Evolutionary conservation across 2,797 vertebrate genomes (phyloP).

Genomic region (Phoeniculus purpureus): DNA sequence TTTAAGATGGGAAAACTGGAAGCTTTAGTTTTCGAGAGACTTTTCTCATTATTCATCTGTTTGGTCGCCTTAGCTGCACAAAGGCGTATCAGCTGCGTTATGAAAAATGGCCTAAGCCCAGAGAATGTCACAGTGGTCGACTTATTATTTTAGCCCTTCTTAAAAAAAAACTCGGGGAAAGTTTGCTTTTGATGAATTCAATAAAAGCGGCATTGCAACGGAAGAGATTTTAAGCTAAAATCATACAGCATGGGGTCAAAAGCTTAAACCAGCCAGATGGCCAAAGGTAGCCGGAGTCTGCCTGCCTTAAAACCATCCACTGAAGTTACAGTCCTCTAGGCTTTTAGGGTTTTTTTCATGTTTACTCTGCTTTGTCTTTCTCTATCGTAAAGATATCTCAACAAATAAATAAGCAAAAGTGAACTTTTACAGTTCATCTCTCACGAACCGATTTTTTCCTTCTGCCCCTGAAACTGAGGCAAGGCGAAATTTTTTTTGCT

Average conservation of each 20-base stretch:
- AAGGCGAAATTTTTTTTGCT: background rate
- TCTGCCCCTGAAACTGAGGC: background rate
- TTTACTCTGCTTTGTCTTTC: conserved; percentile 22
- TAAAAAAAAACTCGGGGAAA: conserved; percentile 85
- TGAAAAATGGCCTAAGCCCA: conserved; percentile 92
- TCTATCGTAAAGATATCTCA: background rate
- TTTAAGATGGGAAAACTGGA: conserved; percentile 78
- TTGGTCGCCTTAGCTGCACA: conserved; percentile 89
- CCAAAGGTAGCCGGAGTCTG: conserved; percentile 72
- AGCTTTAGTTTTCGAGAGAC: conserved; percentile 80
- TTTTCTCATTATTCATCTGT: conserved; percentile 86
- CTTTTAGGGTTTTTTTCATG: conserved; percentile 54
- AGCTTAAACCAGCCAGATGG: conserved; percentile 85
- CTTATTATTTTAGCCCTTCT: conserved; percentile 92
- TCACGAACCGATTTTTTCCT: background rate
- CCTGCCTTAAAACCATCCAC: conserved; percentile 65
- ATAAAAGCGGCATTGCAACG: conserved; percentile 82
- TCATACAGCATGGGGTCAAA: conserved; percentile 83
- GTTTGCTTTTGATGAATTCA: conserved; percentile 94
- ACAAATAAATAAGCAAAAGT: conserved; percentile 9
- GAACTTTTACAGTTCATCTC: background rate
- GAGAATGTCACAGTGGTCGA: conserved; percentile 97
- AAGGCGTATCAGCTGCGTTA: conserved; percentile 90
- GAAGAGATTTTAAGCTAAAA: conserved; percentile 86
- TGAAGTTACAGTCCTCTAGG: conserved; percentile 54